These are phyloP conservation scores for Marronus borbonicus DNA, from an alignment of 2,888 invertebrate genomes.

Conservation along the genomic window DNA sequence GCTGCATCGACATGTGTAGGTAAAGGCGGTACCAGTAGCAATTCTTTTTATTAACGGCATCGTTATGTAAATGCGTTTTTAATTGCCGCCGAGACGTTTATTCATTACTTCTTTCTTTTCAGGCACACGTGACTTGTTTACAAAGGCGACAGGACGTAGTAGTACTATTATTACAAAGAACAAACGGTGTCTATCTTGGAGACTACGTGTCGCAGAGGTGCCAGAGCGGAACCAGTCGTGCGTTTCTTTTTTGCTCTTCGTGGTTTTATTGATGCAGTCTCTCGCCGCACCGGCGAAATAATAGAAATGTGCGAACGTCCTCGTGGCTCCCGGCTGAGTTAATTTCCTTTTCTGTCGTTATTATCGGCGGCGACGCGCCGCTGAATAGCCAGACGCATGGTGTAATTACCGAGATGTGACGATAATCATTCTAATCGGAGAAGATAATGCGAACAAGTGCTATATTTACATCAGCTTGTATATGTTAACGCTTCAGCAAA, in stretches of 20 bases:
- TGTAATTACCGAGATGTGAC: slow-evolving; percentile 24
- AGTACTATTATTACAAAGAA: slow-evolving; percentile 3
- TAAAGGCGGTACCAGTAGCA: neutral
- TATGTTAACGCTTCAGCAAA: too few species aligned
- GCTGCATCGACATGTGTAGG: neutral
- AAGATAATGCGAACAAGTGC: neutral
- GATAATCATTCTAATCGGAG: slow-evolving; percentile 17
- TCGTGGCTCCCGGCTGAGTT: slow-evolving; percentile 14
- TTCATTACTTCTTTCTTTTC: slow-evolving; percentile 23
- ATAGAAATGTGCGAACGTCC: slow-evolving; percentile 22
- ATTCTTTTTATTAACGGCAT: slow-evolving; percentile 39
- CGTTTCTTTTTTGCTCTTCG: neutral
- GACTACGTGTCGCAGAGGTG: slow-evolving; percentile 26
- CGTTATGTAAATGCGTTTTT: slow-evolving; percentile 46
- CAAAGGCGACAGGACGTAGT: neutral
- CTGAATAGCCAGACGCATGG: slow-evolving; percentile 6
- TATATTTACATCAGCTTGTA: neutral
- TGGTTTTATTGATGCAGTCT: slow-evolving; percentile 15
- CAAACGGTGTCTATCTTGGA: neutral
- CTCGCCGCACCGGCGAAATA: slow-evolving; percentile 19
- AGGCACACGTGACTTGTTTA: slow-evolving; percentile 27
- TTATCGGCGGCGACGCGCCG: slow-evolving; percentile 7
- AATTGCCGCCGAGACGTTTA: slow-evolving; percentile 43
- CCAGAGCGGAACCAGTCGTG: slow-evolving; percentile 32
- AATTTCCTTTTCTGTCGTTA: slow-evolving; percentile 23